Percentiles rank a stretch among this genome's conserved stretches.
phyloP scores from a whole-genome alignment of 2,888 invertebrate genomes.

The Acronicta psi region DNA sequence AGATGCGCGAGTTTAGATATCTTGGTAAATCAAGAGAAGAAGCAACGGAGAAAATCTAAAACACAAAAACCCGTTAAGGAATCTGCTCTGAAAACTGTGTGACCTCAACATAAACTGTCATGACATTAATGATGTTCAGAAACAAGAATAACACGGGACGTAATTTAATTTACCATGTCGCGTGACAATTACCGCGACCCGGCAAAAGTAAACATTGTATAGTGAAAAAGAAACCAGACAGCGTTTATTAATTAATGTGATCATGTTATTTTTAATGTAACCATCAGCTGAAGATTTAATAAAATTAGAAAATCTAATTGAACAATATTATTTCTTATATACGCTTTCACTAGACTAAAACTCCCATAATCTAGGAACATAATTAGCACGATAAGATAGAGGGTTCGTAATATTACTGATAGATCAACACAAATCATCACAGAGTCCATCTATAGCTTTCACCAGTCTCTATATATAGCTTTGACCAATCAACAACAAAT shows the following conservation, averaged over 20 bases:
- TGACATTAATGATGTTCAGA: conserved; percentile 39
- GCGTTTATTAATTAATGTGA: conserved; percentile 30
- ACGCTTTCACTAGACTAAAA: no score
- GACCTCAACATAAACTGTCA: conserved; percentile 32
- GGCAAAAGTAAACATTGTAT: conserved; percentile 26
- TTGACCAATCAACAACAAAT: no score
- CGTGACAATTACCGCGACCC: conserved; percentile 48
- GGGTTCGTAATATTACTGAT: no score
- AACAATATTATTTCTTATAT: neutral
- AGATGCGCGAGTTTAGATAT: conserved; percentile 57
- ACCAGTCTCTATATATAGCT: no score
- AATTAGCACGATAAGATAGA: no score
- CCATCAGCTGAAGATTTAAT: conserved; percentile 14
- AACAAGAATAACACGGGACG: conserved; percentile 36
- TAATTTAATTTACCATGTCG: conserved; percentile 56
- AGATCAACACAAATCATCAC: no score
- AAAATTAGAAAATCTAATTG: conserved; percentile 16
- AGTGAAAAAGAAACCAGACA: conserved; percentile 32
- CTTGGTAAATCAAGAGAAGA: conserved; percentile 20
- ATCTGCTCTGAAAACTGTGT: conserved; percentile 26
- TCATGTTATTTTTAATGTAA: conserved; percentile 21
- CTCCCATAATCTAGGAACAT: no score
- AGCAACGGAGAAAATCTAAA: conserved; percentile 16
- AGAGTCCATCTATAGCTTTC: no score
- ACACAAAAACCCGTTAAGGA: conserved; percentile 7